Evolutionary conservation across 2,113 vertebrate genomes (phyloP), one percentile per base, ranked within the genome.

Genomic region (Brienomyrus longianalis): DNA sequence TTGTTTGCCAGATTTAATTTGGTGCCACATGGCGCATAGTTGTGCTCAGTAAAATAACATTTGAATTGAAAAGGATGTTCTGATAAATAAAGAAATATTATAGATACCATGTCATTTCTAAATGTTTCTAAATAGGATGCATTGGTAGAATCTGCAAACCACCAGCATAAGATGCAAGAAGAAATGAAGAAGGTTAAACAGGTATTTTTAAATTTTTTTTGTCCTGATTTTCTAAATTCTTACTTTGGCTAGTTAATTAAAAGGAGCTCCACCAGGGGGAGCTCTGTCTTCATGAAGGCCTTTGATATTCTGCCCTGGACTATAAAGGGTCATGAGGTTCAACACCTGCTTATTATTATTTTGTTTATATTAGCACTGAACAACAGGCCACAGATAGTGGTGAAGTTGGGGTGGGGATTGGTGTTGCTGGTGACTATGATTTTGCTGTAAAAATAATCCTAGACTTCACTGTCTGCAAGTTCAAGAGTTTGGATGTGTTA

Each of bases 131-230:
- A 84, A 89, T 92, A 99, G 98, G 97, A 97, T 89, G 94, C 97
- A 91, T 93, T 98, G 90, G 88, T 93, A 0, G 94, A 97, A 93
- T 98, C 97, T 56, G 94, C 97, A 93, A 95, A 90, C 56, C 93
- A 95, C 83, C 96, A 96, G 92, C 95, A 94, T 2, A 94, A 96
- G 39, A 93, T 98, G 91, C 93, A 95, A 91, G 97, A 97, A 90
- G 97, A 98, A 91, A 95, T 99, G 5, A 95, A 93, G 90, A 94
- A 52, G 56, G 95, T 96, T 84, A 96, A 95, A 92, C 97, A 97
- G 94, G 98, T 98, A 94, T 92, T 96, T 85, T 27, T 21, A n/a
- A n/a, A n/a, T n/a, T n/a, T n/a, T n/a, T n/a, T n/a, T n/a, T n/a
- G n/a, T n/a, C n/a, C n/a, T n/a, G 31, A 31, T 17, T 83, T 83